phyloP scores from a whole-genome alignment of 2,888 invertebrate species.

The Ceriagrion tenellum region DNA sequence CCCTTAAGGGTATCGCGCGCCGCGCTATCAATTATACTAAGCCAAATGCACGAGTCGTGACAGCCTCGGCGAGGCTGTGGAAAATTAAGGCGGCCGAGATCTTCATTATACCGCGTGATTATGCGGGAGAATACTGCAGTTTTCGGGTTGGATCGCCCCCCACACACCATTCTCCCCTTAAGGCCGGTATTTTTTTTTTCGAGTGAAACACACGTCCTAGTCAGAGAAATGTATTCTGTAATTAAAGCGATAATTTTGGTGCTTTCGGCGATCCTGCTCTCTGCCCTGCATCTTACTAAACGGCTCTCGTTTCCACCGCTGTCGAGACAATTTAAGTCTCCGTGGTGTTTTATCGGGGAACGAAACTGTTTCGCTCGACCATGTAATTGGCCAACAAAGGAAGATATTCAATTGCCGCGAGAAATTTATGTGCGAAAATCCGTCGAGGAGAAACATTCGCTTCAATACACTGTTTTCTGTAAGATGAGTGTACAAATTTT shows the following conservation, averaged over 20 bases:
- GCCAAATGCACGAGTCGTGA: neutral
- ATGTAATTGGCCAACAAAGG: too few species aligned
- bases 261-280: neutral
- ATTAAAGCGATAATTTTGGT: neutral
- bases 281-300: neutral
- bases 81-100: neutral
- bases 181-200: neutral
- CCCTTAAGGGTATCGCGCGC: neutral
- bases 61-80: neutral
- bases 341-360: too few species aligned
- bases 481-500: too few species aligned
- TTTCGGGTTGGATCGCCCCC: neutral
- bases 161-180: neutral
- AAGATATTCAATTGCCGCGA: too few species aligned
- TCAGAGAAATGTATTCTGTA: neutral
- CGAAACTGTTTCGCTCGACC: too few species aligned
- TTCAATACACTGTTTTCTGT: too few species aligned
- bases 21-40: neutral
- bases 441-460: too few species aligned
- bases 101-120: neutral
- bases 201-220: neutral
- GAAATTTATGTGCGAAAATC: too few species aligned
- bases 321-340: too few species aligned
- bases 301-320: neutral
- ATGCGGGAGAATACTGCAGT: neutral